Evolutionary conservation across 2,888 invertebrate genomes (phyloP).

Genomic region (Actias luna): DNA sequence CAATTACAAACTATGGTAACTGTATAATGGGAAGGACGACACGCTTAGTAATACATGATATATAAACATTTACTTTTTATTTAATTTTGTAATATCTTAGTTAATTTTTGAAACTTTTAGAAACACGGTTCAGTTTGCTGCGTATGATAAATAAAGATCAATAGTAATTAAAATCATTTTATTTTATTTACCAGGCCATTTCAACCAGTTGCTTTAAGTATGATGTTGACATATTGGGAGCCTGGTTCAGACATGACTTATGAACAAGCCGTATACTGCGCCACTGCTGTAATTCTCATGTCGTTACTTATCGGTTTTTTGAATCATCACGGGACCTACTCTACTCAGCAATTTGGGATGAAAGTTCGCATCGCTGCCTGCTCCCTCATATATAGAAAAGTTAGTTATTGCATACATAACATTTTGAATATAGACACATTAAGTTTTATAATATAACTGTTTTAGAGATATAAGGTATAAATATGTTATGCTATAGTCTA

Average conservation of each 20-base stretch:
- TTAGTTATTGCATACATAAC: constrained; percentile 47
- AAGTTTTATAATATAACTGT: neutral
- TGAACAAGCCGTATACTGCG: constrained; percentile 84
- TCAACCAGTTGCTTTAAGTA: constrained; percentile 85
- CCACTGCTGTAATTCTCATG: constrained; percentile 80
- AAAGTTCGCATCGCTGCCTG: constrained; percentile 91
- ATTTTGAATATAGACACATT: neutral
- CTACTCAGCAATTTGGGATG: constrained; percentile 89
- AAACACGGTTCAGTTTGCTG: neutral
- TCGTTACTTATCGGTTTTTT: constrained; percentile 81
- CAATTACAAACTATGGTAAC: no score
- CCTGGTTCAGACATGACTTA: constrained; percentile 72
- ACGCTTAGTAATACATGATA: no score
- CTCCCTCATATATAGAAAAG: constrained; percentile 93
- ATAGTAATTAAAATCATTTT: neutral
- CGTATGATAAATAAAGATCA: neutral
- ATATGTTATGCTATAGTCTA: no score
- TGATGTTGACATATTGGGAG: constrained; percentile 85
- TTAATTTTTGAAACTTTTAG: neutral
- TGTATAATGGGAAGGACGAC: no score
- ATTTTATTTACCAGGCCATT: constrained; percentile 72
- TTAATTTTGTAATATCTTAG: no score
- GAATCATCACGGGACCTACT: constrained; percentile 85
- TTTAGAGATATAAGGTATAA: no score
- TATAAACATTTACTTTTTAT: no score